Conservation (phyloP, 2,797 vertebrate species). For the Thaleichthys pacificus region DNA sequence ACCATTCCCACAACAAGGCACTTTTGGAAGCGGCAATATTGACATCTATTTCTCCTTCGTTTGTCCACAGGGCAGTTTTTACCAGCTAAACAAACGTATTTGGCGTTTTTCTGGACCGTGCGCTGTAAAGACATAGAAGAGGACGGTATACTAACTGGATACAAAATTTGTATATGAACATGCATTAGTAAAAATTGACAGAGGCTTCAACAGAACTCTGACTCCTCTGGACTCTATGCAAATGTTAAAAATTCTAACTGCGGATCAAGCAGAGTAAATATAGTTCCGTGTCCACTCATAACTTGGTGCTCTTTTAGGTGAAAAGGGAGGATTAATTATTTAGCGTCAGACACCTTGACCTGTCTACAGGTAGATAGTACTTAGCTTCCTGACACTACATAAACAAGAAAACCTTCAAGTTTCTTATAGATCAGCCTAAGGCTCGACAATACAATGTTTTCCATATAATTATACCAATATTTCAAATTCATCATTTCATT, state of each 20-base stretch:
- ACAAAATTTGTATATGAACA: neutral
- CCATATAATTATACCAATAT: no score
- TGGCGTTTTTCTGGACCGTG: constrained; percentile 96
- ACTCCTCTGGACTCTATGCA: constrained; percentile 73
- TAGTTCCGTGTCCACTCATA: constrained; percentile 92
- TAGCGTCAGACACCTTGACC: constrained; percentile 58
- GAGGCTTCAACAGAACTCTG: constrained; percentile 57
- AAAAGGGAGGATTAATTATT: constrained; percentile 87
- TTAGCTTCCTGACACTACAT: no score
- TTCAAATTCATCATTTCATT: no score
- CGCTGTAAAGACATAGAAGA: constrained; percentile 72
- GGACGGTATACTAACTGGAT: constrained; percentile 11
- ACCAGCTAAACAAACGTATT: constrained; percentile 93
- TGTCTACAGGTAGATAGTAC: neutral
- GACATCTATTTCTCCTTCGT: constrained; percentile 91
- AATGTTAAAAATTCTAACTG: constrained; percentile 83
- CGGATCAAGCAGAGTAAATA: constrained; percentile 86
- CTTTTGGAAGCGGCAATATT: constrained; percentile 97
- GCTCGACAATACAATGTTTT: no score
- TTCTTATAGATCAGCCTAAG: no score
- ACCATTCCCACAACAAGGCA: constrained; percentile 96
- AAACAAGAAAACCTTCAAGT: no score
- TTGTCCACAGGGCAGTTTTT: constrained; percentile 97
- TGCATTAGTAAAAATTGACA: constrained; percentile 53
- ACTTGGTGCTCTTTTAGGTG: constrained; percentile 86